Base-by-base conservation (phyloP, 2,113 vertebrate species). In the Limanda limanda region DNA sequence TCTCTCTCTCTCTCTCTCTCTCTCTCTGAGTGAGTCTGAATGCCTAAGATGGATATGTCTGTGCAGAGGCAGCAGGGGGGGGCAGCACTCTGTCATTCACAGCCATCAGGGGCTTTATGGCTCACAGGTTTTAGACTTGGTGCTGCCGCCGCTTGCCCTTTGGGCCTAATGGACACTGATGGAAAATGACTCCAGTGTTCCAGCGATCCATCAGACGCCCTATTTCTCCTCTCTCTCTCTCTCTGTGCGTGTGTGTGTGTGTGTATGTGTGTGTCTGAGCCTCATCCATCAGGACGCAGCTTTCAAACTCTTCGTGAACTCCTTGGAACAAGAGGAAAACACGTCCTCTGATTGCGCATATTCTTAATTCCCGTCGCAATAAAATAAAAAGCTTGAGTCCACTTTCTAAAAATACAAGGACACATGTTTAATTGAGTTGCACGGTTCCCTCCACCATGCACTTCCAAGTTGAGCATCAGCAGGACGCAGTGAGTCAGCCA, bases 171-270 rank as follows among this genome's bases (percentile, higher is more conserved):
- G 79, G 86, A 86, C 81, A 68, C 74, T 87, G 87, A 83, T 86
- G 83, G 89, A 87, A 89, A 88, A 88, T 86, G 86, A 89, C 83
- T 88, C 84, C 84, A 76, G 42, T 69, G 82, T 76, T 87, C 73
- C 87, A 84, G 76, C 55, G 73, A 77, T 88, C 86, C 89, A 87
- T 85, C 89, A 85, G 66, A 65, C 78, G 24, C 61, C 70, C 76
- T 24, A 25, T 27, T n/a, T 78, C 68, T 71, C 31, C 68, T 48
- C 21, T 40, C 64, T 8, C 42, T n/a, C n/a, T n/a, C n/a, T 51
- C 0, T 31, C 27, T 31, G 31, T 31, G 31, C 6, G 31, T 31
- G 10, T 42, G 40, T 13, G 40, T 13, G 59, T 23, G 57, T 6
- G 55, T 24, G 55, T 18, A 11, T 40, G 58, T 27, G 61, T 6